These are phyloP conservation scores for Sicus ferrugineus DNA, from an alignment of 2,888 invertebrate species.

Conservation along the genomic window DNA sequence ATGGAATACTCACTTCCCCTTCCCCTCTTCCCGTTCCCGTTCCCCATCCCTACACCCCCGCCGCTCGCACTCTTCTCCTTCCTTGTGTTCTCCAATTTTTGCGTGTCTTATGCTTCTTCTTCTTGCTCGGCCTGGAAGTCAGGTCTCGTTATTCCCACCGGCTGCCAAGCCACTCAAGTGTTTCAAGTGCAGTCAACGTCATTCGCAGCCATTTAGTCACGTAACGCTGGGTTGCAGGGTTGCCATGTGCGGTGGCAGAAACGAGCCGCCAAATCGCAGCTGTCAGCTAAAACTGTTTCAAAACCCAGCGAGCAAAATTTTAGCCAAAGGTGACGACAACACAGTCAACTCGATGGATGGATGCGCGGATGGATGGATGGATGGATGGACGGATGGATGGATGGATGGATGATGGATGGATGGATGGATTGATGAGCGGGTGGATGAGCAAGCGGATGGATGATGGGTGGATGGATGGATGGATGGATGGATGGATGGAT, in stretches of 20 bases:
- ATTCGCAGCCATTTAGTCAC: conserved; percentile 25
- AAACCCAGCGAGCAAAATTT: too few relatives aligned
- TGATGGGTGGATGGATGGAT: not conserved
- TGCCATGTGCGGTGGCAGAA: too few relatives aligned
- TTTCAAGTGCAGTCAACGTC: conserved; percentile 13
- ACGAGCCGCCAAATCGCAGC: too few relatives aligned
- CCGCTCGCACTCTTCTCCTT: not conserved
- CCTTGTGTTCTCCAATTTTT: not conserved
- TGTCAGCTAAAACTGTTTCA: too few relatives aligned
- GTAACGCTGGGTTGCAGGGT: not conserved
- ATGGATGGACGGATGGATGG: not conserved
- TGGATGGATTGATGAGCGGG: not conserved
- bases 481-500: too few relatives aligned
- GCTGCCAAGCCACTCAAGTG: conserved; percentile 18
- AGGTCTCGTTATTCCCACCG: too few relatives aligned
- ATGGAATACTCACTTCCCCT: too few relatives aligned
- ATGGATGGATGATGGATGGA: not conserved
- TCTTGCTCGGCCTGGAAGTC: too few relatives aligned
- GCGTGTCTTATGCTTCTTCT: not conserved
- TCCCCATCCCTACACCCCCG: not conserved
- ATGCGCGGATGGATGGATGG: too few relatives aligned
- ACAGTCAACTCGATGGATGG: too few relatives aligned
- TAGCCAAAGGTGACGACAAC: too few relatives aligned
- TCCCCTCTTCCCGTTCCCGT: too few relatives aligned
- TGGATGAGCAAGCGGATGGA: not conserved